Base-by-base conservation (phyloP, 2,797 vertebrate genomes). In the Psittacula derbiana region DNA sequence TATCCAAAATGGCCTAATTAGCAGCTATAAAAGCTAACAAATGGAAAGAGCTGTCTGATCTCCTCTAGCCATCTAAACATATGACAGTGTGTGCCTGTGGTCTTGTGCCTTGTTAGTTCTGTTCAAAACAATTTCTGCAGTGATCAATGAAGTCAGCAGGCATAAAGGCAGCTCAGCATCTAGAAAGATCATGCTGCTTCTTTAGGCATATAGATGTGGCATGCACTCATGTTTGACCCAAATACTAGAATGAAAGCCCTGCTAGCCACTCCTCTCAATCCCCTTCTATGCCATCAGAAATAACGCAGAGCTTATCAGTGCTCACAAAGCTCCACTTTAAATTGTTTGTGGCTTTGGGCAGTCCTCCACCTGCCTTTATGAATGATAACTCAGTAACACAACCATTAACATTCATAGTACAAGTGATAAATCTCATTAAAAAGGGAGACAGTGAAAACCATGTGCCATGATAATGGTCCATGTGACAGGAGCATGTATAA, bases 1-100 rank as follows among this genome's bases (percentile, higher is more conserved):
- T 71, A 57, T 80, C 46, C n/a, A 83, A 80, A 95, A 75, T 84
- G 72, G 65, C 80, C 73, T 87, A 90, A 96, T 96, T 91, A 93
- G 49, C 85, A 90, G 57, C 49, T 88, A 33, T 61, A 83, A 74
- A 78, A 80, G 36, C 61, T 25, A 49, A 73, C 25, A 87, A 83
- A 84, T 30, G 20, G 64, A 62, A 83, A 44, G 67, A 60, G 36
- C 72, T 87, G 55, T 85, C 90, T 92, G 52, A 90, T 82, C 78
- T 92, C n/a, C 40, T 79, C 52, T 49, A 91, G 62, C 80, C 72
- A 47, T 72, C 79, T 74, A 61, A 87, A 78, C 0, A 0, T 49
- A 71, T 0, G 6, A 47, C 52, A 76, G 25, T 19, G 31, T 46
- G 11, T 69, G 80, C 65, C 40, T 86, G 43, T 90, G 53, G 75